phyloP scores from a whole-genome alignment of 2,888 invertebrate species.

The Caenorhabditis japonica region DNA sequence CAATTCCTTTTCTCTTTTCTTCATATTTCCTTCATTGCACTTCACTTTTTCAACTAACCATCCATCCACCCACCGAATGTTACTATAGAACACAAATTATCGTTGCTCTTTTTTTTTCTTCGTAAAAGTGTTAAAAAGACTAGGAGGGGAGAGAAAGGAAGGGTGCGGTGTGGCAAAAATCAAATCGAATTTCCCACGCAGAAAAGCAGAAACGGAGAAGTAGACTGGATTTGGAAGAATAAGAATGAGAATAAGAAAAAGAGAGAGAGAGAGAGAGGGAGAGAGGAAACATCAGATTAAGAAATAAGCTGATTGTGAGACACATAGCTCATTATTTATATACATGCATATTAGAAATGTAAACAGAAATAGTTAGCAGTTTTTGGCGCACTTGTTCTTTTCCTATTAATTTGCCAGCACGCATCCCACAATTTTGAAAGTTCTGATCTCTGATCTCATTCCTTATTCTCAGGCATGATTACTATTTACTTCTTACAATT shows the following conservation, averaged over 20 bases:
- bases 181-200: constrained; percentile 45
- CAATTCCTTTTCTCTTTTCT: constrained; percentile 7
- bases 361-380: no score
- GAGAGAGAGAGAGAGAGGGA: no score
- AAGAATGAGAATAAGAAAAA: constrained; percentile 7
- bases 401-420: no score
- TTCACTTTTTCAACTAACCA: background rate
- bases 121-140: background rate
- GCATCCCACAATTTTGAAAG: no score
- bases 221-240: constrained; percentile 18
- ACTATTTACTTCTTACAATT: background rate
- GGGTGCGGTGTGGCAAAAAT: constrained; percentile 9
- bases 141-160: constrained; percentile 3
- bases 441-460: no score
- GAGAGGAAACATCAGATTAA: no score
- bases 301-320: no score
- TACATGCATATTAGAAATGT: no score
- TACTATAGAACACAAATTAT: no score
- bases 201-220: constrained; percentile 20
- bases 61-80: no score
- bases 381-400: no score
- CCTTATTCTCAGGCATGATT: background rate
- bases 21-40: background rate
- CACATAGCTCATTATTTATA: no score
- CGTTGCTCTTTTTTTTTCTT: constrained; percentile 8